Conservation (phyloP, 1,140 invertebrate genomes). For the Liolophura sinensis region DNA sequence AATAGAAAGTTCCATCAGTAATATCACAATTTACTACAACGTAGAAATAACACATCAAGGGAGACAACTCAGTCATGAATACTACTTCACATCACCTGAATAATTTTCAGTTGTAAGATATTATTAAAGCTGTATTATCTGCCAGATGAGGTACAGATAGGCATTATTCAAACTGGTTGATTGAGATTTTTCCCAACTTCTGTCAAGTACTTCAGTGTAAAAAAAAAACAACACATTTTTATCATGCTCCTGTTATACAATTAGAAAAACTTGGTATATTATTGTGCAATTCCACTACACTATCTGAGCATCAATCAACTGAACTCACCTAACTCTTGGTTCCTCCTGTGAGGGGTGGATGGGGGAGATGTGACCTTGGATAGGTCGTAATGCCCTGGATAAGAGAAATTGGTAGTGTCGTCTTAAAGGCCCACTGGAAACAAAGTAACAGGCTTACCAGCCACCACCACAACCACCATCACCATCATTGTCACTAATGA, state of each 20-base stretch:
- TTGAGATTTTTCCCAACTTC: background rate
- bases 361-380: constrained; percentile 21
- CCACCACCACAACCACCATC: too few species aligned
- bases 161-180: too few species aligned
- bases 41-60: background rate
- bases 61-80: background rate
- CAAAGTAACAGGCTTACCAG: constrained; percentile 8
- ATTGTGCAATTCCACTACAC: constrained; percentile 2
- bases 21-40: background rate
- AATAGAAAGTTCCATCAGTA: background rate
- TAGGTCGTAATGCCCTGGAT: constrained; percentile 36
- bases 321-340: constrained; percentile 8
- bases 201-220: constrained; percentile 6
- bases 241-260: constrained; percentile 1
- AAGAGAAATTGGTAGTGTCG: constrained; percentile 41
- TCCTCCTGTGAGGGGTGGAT: constrained; percentile 5
- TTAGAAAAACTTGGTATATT: constrained; percentile 1
- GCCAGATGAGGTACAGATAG: background rate
- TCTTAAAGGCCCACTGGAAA: constrained; percentile 34
- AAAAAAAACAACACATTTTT: constrained; percentile 10
- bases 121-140: constrained; percentile 11
- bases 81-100: background rate
- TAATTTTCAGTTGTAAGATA: constrained; percentile 2
- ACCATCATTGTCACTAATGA: background rate
- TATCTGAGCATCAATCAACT: background rate